Evolutionary conservation across 2,113 vertebrate genomes (phyloP), one percentile per base, ranked within the genome.

Genomic region (Menura novaehollandiae): DNA sequence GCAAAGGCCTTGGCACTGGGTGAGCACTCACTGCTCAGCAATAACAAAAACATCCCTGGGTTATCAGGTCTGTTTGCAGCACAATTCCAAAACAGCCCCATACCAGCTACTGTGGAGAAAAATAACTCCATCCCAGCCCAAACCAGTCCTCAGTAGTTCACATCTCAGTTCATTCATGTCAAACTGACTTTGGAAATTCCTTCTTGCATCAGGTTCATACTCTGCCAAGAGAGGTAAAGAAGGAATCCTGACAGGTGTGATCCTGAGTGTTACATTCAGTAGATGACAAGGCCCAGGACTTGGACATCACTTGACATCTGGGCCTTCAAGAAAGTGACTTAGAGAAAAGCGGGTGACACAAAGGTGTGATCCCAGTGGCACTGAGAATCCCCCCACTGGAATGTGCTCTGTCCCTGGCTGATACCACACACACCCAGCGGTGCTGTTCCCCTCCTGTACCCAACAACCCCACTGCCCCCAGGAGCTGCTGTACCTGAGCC

Each of bases 401-500:
- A 24, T 0, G 3, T 52, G n/a, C 62, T 67, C 30, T 33, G 7
- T 16, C n/a, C 66, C 58, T 10, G 49, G 24, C 4, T 11, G 41
- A 55, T 78, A 63, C 52, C 18, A 63, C 43, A 18, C 60, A 10
- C 30, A 3, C 7, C 60, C 74, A n/a, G 74, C 62, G 85, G 43
- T 80, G 51, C 71, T 35, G 39, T 4, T 2, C 7, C 63, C 51
- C 41, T 39, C 6, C 43, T 33, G 58, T 1, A 33, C 7, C 11
- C 53, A 12, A 22, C 37, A 73, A 17, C 6, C 53, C 76, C 26
- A 1, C 22, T 4, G 68, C 18, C 43, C 43, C 35, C 24, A 1
- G 63, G 0, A 68, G 7, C 35, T 33, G 85, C 73, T 69, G 33
- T 97, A 99, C 99, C 99, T 96, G 97, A 88, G 98, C 96, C 79